Evolutionary conservation across 2,888 invertebrate species (phyloP), one percentile per base, ranked within the genome.

Genomic region (Noctuana brunneofusca): DNA sequence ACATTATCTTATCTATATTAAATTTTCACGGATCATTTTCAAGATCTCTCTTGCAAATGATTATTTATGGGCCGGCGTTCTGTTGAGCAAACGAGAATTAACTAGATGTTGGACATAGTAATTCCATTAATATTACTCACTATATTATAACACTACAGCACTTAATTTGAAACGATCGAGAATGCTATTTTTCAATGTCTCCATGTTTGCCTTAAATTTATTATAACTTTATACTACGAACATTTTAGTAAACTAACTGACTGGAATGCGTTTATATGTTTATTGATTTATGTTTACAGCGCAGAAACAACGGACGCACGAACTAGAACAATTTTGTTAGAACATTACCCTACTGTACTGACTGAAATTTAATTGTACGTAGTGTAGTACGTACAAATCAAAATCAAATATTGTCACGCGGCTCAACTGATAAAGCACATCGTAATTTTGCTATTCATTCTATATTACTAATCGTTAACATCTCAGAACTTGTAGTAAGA

Each of bases 101-200:
- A 68, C 66, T 65, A 63, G 67, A 60, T 68, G 66, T 68, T 69
- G 67, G 62, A 69, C 70, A 69, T 68, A 54, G 67, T 65, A 66
- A 69, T 65, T 68, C 66, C 69, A 71, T 68, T 68, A 69, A 66
- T 67, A 65, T 67, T 68, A 66, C 62, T 57, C 65, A 63, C 65
- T 64, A 66, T 69, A 66, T 66, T 67, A 65, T 58, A 63, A 58
- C 55, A 58, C 63, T 56, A 41, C 27, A 56, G 50, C 62, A 56
- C 38, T 56, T 56, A 55, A 62, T 62, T 60, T 60, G 35, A 60
- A 60, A 60, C 60, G 46, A 60, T 54, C 48, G 46, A 46, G 35
- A 54, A 53, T 59, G 59, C 53, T 54, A 60, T 60, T 60, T 60
- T 60, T 60, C 59, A 60, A 60, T 60, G 59, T 60, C 53, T 53